phyloP scores from a whole-genome alignment of 2,888 invertebrate species.

The Epinotia nisella region DNA sequence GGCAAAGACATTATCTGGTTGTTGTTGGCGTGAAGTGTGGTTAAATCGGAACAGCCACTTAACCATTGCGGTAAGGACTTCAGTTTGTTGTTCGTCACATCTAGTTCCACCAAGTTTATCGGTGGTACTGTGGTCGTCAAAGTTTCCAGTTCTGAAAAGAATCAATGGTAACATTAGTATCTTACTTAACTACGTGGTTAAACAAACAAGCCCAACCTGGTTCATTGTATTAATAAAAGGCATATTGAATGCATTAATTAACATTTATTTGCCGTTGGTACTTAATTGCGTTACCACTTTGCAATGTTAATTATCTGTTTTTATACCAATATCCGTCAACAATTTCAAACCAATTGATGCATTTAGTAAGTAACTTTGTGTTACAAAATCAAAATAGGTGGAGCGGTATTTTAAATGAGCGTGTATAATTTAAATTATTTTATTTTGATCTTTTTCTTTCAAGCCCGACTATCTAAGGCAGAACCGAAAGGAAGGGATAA shows the following conservation, averaged over 20 bases:
- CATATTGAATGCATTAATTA: not conserved
- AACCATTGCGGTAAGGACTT: slow-evolving; percentile 91
- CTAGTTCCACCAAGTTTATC: slow-evolving; percentile 88
- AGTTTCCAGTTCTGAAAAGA: slow-evolving; percentile 88
- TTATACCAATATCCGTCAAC: not conserved
- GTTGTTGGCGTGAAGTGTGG: slow-evolving; percentile 90
- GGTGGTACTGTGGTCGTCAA: slow-evolving; percentile 89
- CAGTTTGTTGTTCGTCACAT: slow-evolving; percentile 91
- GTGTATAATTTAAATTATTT: no score
- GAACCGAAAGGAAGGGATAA: no score
- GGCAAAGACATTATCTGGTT: slow-evolving; percentile 89
- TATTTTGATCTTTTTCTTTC: no score
- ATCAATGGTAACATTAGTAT: not conserved
- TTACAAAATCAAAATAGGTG: not conserved
- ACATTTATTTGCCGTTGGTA: not conserved
- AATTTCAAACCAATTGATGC: slow-evolving; percentile 13
- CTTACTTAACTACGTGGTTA: not conserved
- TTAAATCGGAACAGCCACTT: slow-evolving; percentile 88
- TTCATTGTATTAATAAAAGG: not conserved
- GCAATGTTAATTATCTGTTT: not conserved
- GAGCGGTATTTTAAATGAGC: no score
- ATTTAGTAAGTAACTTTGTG: not conserved
- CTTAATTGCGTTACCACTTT: not conserved
- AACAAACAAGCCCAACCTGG: not conserved
- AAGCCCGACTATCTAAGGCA: no score